Evolutionary conservation across 2,113 vertebrate species (phyloP).

Genomic region (Lamprologus callipterus): DNA sequence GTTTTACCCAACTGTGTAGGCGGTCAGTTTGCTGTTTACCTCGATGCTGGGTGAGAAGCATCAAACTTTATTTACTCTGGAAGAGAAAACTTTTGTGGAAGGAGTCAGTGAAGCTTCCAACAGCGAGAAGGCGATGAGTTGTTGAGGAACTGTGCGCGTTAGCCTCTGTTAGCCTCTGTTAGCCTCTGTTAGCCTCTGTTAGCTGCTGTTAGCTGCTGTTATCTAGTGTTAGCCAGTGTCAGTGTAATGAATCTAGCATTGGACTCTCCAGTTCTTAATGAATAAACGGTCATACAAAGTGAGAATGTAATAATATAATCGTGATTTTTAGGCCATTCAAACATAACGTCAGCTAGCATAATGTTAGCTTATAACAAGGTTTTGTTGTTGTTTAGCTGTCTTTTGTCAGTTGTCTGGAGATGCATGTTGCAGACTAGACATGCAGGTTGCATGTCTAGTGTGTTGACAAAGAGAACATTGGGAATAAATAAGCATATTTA

Average conservation of each 20-base stretch:
- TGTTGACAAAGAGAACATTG: background rate
- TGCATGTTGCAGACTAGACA: too few relatives aligned
- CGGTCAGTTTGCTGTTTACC: background rate
- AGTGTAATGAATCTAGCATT: background rate
- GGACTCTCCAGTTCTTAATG: background rate
- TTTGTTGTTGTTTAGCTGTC: background rate
- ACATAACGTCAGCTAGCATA: background rate
- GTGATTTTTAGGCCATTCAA: background rate
- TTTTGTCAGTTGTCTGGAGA: background rate
- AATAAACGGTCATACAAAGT: background rate
- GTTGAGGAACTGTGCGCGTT: background rate
- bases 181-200: fast-evolving
- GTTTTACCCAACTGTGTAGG: background rate
- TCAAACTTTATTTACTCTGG: background rate
- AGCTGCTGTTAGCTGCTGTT: background rate
- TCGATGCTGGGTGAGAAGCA: background rate
- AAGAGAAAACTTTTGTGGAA: fast-evolving
- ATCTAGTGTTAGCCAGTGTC: background rate
- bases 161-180: background rate
- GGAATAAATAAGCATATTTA: too few relatives aligned
- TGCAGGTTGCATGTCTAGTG: background rate
- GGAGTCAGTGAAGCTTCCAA: background rate
- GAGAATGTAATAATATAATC: background rate
- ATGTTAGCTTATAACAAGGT: background rate
- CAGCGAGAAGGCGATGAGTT: background rate